Evolutionary conservation across 2,113 vertebrate genomes (phyloP).

Genomic region (Agapornis roseicollis): DNA sequence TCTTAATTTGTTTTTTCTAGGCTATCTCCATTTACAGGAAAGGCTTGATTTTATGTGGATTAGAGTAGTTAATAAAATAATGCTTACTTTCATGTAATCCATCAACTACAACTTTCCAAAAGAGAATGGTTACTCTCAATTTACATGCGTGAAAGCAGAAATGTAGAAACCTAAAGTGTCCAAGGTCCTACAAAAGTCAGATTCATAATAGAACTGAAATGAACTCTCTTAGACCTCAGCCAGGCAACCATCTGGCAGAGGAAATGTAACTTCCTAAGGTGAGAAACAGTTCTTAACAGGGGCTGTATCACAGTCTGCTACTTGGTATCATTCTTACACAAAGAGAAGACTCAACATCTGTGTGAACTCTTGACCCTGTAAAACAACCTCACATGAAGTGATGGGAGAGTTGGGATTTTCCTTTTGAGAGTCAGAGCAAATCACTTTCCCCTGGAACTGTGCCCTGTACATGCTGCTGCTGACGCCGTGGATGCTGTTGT

Average conservation of each 20-base stretch:
- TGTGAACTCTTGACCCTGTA: not conserved
- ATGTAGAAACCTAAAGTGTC: not conserved
- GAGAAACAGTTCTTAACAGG: not conserved
- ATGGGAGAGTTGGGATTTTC: not conserved
- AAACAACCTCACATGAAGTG: not conserved
- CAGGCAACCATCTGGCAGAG: not conserved
- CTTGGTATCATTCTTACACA: accelerated
- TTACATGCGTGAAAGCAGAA: not conserved
- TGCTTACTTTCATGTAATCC: not conserved
- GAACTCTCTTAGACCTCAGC: not conserved
- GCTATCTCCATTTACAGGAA: not conserved
- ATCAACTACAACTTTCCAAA: not conserved
- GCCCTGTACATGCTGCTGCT: not conserved
- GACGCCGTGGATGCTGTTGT: not conserved
- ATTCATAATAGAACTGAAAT: not conserved
- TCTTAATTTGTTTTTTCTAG: not conserved
- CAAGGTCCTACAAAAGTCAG: not conserved
- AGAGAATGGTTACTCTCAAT: not conserved
- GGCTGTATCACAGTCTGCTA: not conserved
- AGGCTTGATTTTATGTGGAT: not conserved
- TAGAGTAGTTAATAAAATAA: not conserved
- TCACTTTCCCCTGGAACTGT: slow-evolving; percentile 1
- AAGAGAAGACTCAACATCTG: not conserved
- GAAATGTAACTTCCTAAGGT: not conserved
- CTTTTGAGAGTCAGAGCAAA: not conserved